A percentile compares a stretch with the other conserved stretches of the same genome.
Conservation (phyloP, 1,140 invertebrate genomes). For the Branchinecta lynchi region DNA sequence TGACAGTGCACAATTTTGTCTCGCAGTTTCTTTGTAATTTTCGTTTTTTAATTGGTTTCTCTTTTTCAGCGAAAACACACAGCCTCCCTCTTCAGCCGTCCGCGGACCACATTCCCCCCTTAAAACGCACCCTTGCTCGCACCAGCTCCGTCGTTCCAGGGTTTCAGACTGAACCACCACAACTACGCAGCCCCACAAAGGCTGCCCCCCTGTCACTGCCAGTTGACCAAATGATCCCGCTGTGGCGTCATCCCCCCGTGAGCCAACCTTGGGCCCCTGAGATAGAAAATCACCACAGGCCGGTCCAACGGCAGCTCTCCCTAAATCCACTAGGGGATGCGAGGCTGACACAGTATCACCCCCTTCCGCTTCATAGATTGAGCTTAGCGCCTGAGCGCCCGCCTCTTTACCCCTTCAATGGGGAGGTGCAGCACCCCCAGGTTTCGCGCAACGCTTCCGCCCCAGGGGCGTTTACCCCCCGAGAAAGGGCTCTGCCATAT, state of each 20-base stretch:
- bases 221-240: slow-evolving; percentile 16
- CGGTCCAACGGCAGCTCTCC: slow-evolving; percentile 61
- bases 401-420: slow-evolving; percentile 17
- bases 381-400: slow-evolving; percentile 16
- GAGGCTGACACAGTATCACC: slow-evolving; percentile 38
- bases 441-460: slow-evolving; percentile 61
- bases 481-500: slow-evolving; percentile 18
- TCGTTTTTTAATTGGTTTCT: not conserved
- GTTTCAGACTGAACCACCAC: slow-evolving; percentile 16
- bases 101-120: not conserved
- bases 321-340: slow-evolving; percentile 61
- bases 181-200: slow-evolving; percentile 18
- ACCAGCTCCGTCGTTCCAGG: slow-evolving; percentile 1
- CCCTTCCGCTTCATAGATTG: not conserved
- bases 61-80: slow-evolving; percentile 24
- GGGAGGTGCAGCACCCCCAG: slow-evolving; percentile 33
- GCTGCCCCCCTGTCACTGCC: not conserved
- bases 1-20: no score
- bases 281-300: slow-evolving; percentile 48
- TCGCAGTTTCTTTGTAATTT: not conserved
- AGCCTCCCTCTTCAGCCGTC: slow-evolving; percentile 22
- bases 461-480: slow-evolving; percentile 37
- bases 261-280: slow-evolving; percentile 23
- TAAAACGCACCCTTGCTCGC: slow-evolving; percentile 19
- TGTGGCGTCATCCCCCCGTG: slow-evolving; percentile 25